Percentiles rank a stretch among this genome's conserved stretches.
phyloP scores from a whole-genome alignment of 2,113 vertebrate genomes.

The Ivindomyrus marchei region DNA sequence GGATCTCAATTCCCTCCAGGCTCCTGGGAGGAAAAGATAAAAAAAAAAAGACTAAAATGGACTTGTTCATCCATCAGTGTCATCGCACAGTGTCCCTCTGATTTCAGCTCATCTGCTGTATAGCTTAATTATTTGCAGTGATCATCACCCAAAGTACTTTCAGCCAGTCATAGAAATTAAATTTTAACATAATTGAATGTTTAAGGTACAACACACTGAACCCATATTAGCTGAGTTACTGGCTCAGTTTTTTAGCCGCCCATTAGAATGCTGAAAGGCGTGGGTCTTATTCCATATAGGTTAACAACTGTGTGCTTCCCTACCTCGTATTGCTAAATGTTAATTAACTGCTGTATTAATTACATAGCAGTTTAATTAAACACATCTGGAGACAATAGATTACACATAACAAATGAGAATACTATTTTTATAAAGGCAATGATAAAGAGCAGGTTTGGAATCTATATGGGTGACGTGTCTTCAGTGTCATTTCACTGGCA shows the following conservation, averaged over 20 bases:
- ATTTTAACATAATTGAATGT: not conserved
- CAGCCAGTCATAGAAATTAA: not conserved
- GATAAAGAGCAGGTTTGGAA: not conserved
- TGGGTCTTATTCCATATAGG: not conserved
- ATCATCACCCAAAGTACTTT: not conserved
- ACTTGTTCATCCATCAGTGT: not conserved
- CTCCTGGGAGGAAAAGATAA: slow-evolving; percentile 42
- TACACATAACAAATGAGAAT: not conserved
- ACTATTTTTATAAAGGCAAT: not conserved
- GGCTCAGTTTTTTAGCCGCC: not conserved
- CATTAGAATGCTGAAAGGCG: not conserved
- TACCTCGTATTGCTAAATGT: not conserved
- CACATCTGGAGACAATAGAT: not conserved
- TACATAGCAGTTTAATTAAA: not conserved
- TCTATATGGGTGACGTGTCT: not conserved
- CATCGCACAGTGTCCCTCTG: not conserved
- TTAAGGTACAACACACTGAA: not conserved
- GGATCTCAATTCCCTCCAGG: slow-evolving; percentile 67
- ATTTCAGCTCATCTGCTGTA: not conserved
- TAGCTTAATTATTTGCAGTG: not conserved
- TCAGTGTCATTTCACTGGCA: not conserved
- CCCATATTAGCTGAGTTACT: not conserved
- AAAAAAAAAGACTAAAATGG: not conserved
- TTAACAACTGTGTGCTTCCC: not conserved
- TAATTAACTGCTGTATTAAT: not conserved